Evolutionary conservation across 23 tunicate species (phyloP).

Genomic region (Clavelina lepadiformis): DNA sequence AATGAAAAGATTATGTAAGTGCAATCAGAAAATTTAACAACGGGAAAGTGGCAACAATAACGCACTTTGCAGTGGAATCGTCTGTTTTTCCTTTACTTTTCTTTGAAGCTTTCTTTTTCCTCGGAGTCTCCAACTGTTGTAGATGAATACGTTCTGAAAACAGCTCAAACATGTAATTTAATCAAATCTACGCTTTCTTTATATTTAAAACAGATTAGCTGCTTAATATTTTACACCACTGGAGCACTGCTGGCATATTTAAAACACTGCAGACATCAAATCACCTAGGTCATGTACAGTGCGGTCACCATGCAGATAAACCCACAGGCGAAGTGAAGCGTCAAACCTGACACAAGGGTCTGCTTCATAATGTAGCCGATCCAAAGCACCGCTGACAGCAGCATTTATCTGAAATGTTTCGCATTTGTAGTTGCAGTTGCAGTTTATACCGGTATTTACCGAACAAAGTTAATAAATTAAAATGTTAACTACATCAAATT

Average conservation of each 20-base stretch:
- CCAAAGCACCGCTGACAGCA: conserved; percentile 68
- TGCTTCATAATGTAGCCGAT: conserved; percentile 44
- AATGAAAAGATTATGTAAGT: no score
- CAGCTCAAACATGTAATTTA: no score
- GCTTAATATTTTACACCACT: no score
- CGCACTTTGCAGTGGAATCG: conserved; percentile 7
- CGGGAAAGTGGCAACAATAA: not conserved
- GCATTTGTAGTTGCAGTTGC: no score
- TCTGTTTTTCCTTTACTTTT: conserved; percentile 4
- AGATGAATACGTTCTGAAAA: conserved; percentile 35
- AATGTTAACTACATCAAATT: no score
- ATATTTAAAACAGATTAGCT: no score
- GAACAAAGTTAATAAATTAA: no score
- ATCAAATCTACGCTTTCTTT: no score
- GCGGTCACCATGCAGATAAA: conserved; percentile 44
- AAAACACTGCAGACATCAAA: not conserved
- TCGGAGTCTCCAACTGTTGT: conserved; percentile 34
- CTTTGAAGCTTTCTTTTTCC: conserved; percentile 8
- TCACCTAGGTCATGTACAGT: conserved; percentile 41
- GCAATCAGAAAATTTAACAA: no score
- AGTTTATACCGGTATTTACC: no score
- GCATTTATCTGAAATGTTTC: conserved; percentile 33
- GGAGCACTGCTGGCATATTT: not conserved
- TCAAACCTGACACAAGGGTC: conserved; percentile 67
- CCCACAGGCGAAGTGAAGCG: conserved; percentile 28